phyloP scores from a whole-genome alignment of 2,888 invertebrate genomes.

The Philonicus albiceps region DNA sequence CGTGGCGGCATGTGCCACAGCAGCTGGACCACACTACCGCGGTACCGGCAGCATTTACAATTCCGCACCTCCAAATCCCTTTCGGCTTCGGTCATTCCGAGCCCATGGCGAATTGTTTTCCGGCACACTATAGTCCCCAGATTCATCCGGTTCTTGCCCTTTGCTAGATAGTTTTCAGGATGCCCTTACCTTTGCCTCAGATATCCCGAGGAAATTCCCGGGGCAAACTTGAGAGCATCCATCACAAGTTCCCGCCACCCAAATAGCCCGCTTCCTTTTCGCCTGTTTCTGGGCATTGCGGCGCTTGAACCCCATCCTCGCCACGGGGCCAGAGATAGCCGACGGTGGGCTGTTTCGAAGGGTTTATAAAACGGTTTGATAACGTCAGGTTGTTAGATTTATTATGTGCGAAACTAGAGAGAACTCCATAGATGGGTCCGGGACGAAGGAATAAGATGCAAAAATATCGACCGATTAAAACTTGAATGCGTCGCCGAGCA shows the following conservation, averaged over 20 bases:
- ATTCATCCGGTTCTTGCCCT: constrained; percentile 14
- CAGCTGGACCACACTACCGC: neutral
- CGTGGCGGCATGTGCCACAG: neutral
- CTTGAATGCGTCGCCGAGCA: neutral
- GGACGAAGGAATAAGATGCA: neutral
- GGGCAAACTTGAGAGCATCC: constrained; percentile 26
- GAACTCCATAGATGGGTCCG: neutral
- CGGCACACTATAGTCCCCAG: no score
- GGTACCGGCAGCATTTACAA: constrained; percentile 28
- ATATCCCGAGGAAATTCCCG: constrained; percentile 13
- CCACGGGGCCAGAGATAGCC: neutral
- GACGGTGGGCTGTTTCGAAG: constrained; percentile 11
- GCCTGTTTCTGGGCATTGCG: neutral
- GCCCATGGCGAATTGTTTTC: constrained; percentile 8
- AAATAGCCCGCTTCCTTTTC: constrained; percentile 18
- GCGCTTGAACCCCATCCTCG: neutral
- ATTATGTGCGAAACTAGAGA: constrained; percentile 46
- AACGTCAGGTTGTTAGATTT: constrained; percentile 46
- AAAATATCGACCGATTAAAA: constrained; percentile 10
- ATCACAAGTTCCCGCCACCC: constrained; percentile 18
- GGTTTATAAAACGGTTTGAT: constrained; percentile 41
- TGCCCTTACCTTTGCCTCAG: neutral
- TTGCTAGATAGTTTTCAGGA: neutral
- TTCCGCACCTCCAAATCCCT: constrained; percentile 27
- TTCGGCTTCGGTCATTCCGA: neutral